These are phyloP conservation scores for Smutsia temminckii DNA, from an alignment of 2,797 vertebrate genomes.

Conservation along the genomic window DNA sequence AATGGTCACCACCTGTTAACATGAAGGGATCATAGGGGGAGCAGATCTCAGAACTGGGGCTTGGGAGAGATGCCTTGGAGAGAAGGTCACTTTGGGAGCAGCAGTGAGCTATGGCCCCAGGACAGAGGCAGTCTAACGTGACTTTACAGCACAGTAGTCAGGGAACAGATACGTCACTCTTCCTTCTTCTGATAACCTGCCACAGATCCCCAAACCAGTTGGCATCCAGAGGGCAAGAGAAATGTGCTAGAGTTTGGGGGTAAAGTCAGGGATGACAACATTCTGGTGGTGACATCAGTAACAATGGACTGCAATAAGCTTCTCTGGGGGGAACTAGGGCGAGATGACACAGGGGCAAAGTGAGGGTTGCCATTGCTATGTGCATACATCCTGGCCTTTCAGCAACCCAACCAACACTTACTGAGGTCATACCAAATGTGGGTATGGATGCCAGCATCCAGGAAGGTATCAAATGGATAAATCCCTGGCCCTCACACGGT, in stretches of 20 bases:
- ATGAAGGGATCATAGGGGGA: background rate
- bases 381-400: accelerated
- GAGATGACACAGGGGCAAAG: background rate
- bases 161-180: background rate
- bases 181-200: background rate
- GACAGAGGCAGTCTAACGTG: background rate
- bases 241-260: background rate
- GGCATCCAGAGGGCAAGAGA: background rate
- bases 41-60: background rate
- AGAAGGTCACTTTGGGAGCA: background rate
- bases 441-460: background rate
- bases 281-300: accelerated
- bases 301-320: background rate
- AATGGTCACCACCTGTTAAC: background rate
- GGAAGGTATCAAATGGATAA: background rate
- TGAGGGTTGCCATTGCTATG: too few species aligned
- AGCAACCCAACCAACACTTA: background rate
- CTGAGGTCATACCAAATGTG: background rate
- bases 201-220: accelerated
- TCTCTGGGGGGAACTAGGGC: background rate
- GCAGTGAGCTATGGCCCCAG: background rate
- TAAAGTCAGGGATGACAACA: background rate
- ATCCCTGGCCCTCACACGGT: accelerated
- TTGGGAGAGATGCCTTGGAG: too few species aligned
- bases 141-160: background rate